Conservation (phyloP, 2,888 invertebrate species). For the Pyrrhia umbra region DNA sequence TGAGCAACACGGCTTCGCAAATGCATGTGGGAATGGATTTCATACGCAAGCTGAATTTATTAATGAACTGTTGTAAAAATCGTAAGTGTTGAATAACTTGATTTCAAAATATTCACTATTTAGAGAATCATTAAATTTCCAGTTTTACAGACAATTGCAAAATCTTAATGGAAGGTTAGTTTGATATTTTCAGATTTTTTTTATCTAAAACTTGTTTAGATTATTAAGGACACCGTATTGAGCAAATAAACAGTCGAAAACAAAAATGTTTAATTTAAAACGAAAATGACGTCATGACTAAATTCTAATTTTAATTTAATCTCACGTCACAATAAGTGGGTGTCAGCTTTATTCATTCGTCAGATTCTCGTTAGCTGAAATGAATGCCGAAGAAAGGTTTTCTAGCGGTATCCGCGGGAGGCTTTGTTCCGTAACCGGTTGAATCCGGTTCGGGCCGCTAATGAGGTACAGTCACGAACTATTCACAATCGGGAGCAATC, state of each 20-base stretch:
- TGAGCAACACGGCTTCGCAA: slow-evolving; percentile 28
- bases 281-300: background rate
- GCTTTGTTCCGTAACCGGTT: slow-evolving; percentile 80
- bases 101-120: too few relatives aligned
- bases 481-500: slow-evolving; percentile 62
- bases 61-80: background rate
- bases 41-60: slow-evolving; percentile 16
- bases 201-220: background rate
- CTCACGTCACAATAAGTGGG: slow-evolving; percentile 43
- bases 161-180: too few relatives aligned
- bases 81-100: background rate
- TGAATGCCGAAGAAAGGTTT: slow-evolving; percentile 72
- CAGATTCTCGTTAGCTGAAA: slow-evolving; percentile 78
- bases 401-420: slow-evolving; percentile 74
- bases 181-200: too few relatives aligned
- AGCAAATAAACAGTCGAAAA: background rate
- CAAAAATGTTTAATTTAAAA: background rate
- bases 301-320: slow-evolving; percentile 59
- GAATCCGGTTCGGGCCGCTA: slow-evolving; percentile 79
- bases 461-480: slow-evolving; percentile 81
- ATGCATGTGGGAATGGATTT: slow-evolving; percentile 13
- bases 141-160: too few relatives aligned
- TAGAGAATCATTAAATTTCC: too few relatives aligned
- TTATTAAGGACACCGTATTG: background rate
- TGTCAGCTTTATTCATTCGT: slow-evolving; percentile 64